Base-by-base conservation (phyloP, 1,140 invertebrate genomes). In the Ceratina australensis region DNA sequence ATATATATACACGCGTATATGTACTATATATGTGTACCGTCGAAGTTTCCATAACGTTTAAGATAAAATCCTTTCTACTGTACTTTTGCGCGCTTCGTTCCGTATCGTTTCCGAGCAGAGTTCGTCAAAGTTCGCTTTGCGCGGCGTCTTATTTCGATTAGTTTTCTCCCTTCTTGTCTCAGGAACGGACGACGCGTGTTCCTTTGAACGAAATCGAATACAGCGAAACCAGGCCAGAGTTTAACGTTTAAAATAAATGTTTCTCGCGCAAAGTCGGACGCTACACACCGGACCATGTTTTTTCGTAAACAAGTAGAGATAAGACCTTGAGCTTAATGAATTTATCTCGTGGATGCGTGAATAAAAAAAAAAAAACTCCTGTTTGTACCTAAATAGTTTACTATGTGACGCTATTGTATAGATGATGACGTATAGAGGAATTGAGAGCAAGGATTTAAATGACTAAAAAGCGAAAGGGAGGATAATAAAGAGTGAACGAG, bases 311-410 rank as follows among this genome's bases (percentile, higher is more conserved):
- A 75, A 68, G 61, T 88, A 87, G 86, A 84, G 10, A 82, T 87
- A 87, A 87, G 78, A 88, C 69, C 84, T 42, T 86, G 88, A 89
- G 88, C 87, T 90, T 90, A 88, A 87, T 86, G 76, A 85, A 84
- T 57, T 84, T 65, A 42, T 85, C 81, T 83, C 68, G 75, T 76
- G 72, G 61, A 81, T 87, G 78, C 79, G 83, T 84, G 74, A 87
- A 82, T 83, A n/a, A 8, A 85, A 87, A 87, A 82, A 82, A n/a
- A 8, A 85, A 87, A 86, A 85, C 79, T 87, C 82, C 80, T 89
- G 82, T 89, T 89, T 89, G 86, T 89, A 90, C 79, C 82, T 89
- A 88, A 86, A 59, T 87, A 87, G 83, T 88, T 87, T 88, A 84
- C 84, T 80, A 83, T 66, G n/a, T n/a, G 79, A 72, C 61, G 74